Conservation (phyloP, 2,113 vertebrate species). For the Porphyrio hochstetteri region DNA sequence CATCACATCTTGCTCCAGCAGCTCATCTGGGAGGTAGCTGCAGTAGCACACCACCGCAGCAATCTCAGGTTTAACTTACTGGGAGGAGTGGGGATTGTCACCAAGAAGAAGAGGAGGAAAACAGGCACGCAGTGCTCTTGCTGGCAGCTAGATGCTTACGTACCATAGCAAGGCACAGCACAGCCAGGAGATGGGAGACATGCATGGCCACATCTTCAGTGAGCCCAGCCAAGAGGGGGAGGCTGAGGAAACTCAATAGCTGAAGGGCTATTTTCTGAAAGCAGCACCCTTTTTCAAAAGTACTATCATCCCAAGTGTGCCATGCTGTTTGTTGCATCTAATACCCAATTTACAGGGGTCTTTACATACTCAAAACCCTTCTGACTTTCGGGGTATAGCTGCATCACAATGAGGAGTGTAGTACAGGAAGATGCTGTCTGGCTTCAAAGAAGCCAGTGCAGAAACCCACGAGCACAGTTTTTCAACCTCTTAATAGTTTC, state of each 20-base stretch:
- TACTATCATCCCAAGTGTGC: neutral
- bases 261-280: neutral
- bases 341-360: neutral
- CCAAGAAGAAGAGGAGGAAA: neutral
- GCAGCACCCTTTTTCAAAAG: neutral
- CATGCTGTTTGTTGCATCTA: neutral
- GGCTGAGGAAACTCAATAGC: neutral
- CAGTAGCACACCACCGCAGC: neutral
- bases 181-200: neutral
- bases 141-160: neutral
- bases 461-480: neutral
- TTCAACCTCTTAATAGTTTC: neutral
- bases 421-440: neutral
- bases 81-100: neutral
- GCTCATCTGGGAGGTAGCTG: neutral
- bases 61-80: neutral
- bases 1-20: neutral
- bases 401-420: neutral
- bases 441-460: neutral
- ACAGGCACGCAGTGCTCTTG: neutral
- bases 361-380: neutral
- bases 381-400: neutral
- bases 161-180: neutral
- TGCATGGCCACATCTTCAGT: neutral
- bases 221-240: neutral